phyloP scores from a whole-genome alignment of 2,797 vertebrate genomes.

The Scomberomorus guttatus region DNA sequence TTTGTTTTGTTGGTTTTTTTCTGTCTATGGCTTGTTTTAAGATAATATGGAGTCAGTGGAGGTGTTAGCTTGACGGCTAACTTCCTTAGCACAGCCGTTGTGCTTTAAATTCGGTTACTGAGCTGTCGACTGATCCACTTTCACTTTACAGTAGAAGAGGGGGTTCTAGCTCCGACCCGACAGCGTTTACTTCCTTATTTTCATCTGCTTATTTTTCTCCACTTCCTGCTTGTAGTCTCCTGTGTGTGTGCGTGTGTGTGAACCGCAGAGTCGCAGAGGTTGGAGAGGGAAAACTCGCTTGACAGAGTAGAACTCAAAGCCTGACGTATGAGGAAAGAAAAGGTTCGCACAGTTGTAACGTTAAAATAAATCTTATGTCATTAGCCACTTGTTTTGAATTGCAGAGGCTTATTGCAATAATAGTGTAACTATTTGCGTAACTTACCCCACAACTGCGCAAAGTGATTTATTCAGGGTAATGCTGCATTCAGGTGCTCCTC shows the following conservation, averaged over 20 bases:
- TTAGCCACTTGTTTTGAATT: neutral
- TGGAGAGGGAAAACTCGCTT: constrained; percentile 52
- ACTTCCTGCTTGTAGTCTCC: constrained; percentile 69
- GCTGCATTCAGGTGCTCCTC: too few species aligned
- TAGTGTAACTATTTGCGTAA: neutral
- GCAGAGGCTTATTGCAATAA: neutral
- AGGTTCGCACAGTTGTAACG: neutral
- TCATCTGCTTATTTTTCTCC: constrained; percentile 49
- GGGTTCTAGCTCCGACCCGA: constrained; percentile 16
- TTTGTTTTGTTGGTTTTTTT: constrained; percentile 9
- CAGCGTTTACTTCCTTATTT: constrained; percentile 82
- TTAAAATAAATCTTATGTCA: too few species aligned
- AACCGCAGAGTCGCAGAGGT: constrained; percentile 61
- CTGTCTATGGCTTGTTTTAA: constrained; percentile 37
- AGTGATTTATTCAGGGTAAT: neutral
- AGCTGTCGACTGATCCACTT: constrained; percentile 39
- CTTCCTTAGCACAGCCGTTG: constrained; percentile 65
- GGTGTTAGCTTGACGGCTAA: constrained; percentile 65
- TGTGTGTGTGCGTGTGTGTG: constrained; percentile 18
- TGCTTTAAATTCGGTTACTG: neutral
- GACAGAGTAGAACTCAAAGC: constrained; percentile 1
- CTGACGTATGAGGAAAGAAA: neutral
- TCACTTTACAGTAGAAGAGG: constrained; percentile 49
- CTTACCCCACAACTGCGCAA: neutral
- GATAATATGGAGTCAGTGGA: constrained; percentile 32